Percentiles rank a stretch among this genome's conserved stretches.
Evolutionary conservation across 2,797 vertebrate genomes (phyloP).

Genomic region (Pangasius djambal): DNA sequence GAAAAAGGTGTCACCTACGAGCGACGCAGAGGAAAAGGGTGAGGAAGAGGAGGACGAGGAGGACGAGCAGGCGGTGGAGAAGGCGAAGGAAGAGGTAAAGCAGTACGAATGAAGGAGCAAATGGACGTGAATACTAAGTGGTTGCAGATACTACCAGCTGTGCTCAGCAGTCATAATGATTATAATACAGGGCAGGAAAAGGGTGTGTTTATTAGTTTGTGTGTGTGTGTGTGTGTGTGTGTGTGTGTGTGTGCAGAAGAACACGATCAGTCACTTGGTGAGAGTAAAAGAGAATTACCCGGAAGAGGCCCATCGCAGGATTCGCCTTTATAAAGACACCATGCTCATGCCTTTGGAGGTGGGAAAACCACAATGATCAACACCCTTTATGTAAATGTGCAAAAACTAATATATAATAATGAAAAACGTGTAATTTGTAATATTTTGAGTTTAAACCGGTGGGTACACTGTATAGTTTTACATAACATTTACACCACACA

Average conservation of each 20-base stretch:
- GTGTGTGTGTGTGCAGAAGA: conserved; percentile 55
- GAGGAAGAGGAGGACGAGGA: conserved; percentile 62
- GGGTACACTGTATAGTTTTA: not conserved
- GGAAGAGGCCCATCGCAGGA: conserved; percentile 70
- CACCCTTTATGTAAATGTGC: not conserved
- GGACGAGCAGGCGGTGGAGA: conserved; percentile 56
- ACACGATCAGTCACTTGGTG: conserved; percentile 76
- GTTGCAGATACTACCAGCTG: not conserved
- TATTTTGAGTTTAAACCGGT: not conserved
- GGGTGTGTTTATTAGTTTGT: not conserved
- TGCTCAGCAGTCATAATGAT: not conserved
- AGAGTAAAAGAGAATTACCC: conserved; percentile 79
- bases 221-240: conserved; percentile 40
- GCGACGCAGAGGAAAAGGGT: conserved; percentile 63
- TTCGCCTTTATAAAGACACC: conserved; percentile 80
- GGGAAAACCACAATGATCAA: conserved; percentile 33
- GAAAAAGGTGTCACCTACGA: conserved; percentile 63
- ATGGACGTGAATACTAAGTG: not conserved
- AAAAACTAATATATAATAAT: not conserved
- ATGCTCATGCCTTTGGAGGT: conserved; percentile 85
- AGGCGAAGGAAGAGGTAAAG: conserved; percentile 42
- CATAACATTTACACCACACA: not conserved
- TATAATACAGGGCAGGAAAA: not conserved
- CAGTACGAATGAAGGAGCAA: not conserved
- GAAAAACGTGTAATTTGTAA: not conserved